phyloP scores from a whole-genome alignment of 2,113 vertebrate species.

The Lates calcarifer region DNA sequence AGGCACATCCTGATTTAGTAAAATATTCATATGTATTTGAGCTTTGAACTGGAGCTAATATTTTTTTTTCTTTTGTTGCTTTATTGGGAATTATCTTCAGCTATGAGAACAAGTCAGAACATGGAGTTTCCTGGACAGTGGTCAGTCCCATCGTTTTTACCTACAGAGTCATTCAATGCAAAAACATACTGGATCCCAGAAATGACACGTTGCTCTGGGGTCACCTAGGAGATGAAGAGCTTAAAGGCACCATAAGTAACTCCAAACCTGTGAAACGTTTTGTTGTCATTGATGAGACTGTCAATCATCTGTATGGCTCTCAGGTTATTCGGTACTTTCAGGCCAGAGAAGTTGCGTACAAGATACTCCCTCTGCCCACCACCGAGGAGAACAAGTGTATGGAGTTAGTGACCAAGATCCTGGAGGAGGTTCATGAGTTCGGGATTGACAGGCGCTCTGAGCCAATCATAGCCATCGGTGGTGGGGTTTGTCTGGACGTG shows the following conservation, averaged over 20 bases:
- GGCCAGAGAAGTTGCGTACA: constrained; percentile 75
- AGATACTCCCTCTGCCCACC: constrained; percentile 83
- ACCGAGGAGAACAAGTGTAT: constrained; percentile 86
- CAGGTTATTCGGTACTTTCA: constrained; percentile 82
- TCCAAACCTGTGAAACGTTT: constrained; percentile 81
- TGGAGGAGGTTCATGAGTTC: constrained; percentile 85
- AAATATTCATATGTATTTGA: no score
- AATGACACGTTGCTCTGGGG: constrained; percentile 85
- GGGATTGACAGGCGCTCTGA: constrained; percentile 81
- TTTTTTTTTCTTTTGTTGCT: background rate
- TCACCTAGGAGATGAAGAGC: constrained; percentile 77
- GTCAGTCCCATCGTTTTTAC: constrained; percentile 85
- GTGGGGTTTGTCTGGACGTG: constrained; percentile 86
- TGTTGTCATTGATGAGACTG: constrained; percentile 84
- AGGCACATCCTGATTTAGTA: no score
- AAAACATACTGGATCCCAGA: constrained; percentile 80
- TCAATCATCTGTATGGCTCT: constrained; percentile 82
- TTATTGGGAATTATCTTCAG: constrained; percentile 64
- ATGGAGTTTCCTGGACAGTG: constrained; percentile 83
- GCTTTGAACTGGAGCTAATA: background rate
- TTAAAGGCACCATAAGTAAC: constrained; percentile 26
- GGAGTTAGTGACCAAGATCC: constrained; percentile 82
- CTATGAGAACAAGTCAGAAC: constrained; percentile 73
- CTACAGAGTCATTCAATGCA: constrained; percentile 84
- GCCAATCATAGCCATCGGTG: constrained; percentile 85